Evolutionary conservation across 1,140 invertebrate genomes (phyloP).

Genomic region (Zaprionus capensis): DNA sequence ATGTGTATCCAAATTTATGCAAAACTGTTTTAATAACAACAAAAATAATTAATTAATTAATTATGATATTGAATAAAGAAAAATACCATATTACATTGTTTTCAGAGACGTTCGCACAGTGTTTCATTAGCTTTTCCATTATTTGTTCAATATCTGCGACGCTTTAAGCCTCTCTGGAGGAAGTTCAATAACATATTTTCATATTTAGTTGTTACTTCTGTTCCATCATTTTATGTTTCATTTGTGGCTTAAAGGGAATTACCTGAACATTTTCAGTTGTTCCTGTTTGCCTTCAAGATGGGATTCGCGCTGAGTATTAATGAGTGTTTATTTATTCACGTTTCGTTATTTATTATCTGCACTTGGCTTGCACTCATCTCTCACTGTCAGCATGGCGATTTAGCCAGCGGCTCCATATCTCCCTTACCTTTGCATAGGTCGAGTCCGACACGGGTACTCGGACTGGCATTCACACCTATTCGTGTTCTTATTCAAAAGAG

Average conservation of each 20-base stretch:
- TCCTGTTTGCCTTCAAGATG: constrained; percentile 12
- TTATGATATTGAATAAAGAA: too few species aligned
- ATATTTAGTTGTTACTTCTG: constrained; percentile 1
- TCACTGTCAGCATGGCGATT: constrained; percentile 39
- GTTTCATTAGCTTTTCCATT: background rate
- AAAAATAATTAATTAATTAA: too few species aligned
- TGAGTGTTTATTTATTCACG: constrained; percentile 33
- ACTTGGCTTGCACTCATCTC: constrained; percentile 38
- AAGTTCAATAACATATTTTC: background rate
- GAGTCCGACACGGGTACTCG: background rate
- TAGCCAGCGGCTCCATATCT: constrained; percentile 2
- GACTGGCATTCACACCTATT: background rate
- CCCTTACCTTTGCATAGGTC: background rate
- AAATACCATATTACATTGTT: too few species aligned
- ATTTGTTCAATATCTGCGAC: background rate
- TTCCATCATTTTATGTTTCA: background rate
- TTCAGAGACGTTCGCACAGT: too few species aligned
- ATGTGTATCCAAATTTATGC: too few species aligned
- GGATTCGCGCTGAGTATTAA: background rate
- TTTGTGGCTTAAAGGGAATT: background rate
- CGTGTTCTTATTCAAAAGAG: constrained; percentile 15
- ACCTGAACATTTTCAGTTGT: background rate
- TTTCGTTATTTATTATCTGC: constrained; percentile 28
- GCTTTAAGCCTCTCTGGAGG: background rate
- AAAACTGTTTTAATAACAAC: too few species aligned